A percentile compares a stretch with the other conserved stretches of the same genome.
Evolutionary conservation across 2,797 vertebrate species (phyloP).

Genomic region (Denticeps clupeoides): DNA sequence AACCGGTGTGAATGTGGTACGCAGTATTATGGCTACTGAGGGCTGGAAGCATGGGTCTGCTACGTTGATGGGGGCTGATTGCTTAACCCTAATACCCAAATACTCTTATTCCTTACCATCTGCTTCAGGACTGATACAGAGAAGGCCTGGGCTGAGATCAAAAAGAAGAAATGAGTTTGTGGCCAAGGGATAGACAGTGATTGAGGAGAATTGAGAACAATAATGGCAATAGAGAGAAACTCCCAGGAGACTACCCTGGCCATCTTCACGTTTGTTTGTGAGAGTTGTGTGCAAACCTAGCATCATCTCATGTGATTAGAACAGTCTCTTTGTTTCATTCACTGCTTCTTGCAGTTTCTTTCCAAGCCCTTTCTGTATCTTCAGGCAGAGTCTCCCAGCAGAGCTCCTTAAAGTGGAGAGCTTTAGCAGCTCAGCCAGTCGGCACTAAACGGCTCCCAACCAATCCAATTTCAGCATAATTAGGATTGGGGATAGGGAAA

Average conservation of each 20-base stretch:
- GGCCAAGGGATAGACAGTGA: slow-evolving; percentile 5
- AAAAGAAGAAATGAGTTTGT: slow-evolving; percentile 15
- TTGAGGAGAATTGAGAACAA: slow-evolving; percentile 10
- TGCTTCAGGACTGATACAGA: slow-evolving; percentile 44
- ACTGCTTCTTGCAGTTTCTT: slow-evolving; percentile 3
- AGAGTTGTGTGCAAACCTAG: too few species aligned
- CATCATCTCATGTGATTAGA: too few species aligned
- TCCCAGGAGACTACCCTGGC: too few species aligned
- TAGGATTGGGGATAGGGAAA: slow-evolving; percentile 45
- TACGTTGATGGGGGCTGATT: slow-evolving; percentile 21
- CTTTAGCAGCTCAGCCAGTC: slow-evolving; percentile 61
- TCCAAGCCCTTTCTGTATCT: slow-evolving; percentile 39
- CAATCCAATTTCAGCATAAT: slow-evolving; percentile 66
- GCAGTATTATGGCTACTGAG: too few species aligned
- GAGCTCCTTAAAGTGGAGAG: slow-evolving; percentile 62
- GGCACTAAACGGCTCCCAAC: slow-evolving; percentile 53
- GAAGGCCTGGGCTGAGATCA: slow-evolving; percentile 27
- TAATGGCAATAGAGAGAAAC: slow-evolving; percentile 11
- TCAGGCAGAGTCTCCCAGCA: slow-evolving; percentile 34
- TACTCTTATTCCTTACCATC: slow-evolving; percentile 54
- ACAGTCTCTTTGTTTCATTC: neutral
- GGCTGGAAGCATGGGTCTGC: too few species aligned
- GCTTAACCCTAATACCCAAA: slow-evolving; percentile 52
- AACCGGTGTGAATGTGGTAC: too few species aligned
- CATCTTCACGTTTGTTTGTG: too few species aligned